Evolutionary conservation across 1,140 invertebrate species (phyloP), one percentile per base, ranked within the genome.

Genomic region (Papilio helenus): DNA sequence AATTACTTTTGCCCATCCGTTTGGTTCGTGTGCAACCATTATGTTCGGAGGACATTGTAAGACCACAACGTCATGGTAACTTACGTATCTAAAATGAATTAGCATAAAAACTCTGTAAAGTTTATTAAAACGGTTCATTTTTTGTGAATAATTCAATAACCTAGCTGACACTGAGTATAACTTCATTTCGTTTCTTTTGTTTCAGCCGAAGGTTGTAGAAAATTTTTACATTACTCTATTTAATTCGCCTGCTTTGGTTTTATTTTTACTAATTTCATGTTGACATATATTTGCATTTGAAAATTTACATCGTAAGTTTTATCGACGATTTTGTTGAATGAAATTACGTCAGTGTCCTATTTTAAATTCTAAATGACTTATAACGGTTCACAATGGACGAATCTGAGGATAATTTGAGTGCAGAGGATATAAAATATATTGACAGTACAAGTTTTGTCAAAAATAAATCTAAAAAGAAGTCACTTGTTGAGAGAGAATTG

Each of bases 131-230:
- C 71, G 51, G 20, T 61, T 39, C 61, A 77, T 83, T 84, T 86
- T 87, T 76, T 79, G 72, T 80, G 55, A 86, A 87, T 84, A 86
- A 85, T 80, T 87, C 79, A 88, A 85, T 91, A 92, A 92, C 90
- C 90, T 92, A 88, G 79, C 84, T 89, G 76, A 58, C 46, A 76
- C 81, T 82, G 72, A 81, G 84, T 80, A 85, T 86, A 94, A 94
- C 92, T 94, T 93, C 82, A 90, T 92, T 94, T 93, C 72, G 87
- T 84, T 93, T 94, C 87, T 94, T 92, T 91, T 93, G 90, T 93
- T 93, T 89, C 90, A 94, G 89, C 83, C 42, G 72, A 79, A 73
- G 74, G 76, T 81, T 79, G 72, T 82, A 86, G 74, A 76, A 34
- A 58, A 61, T 79, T 83, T 85, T 73, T 83, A 84, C 80, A 72